phyloP scores from a whole-genome alignment of 92 coral and sea anemone species.

The Porites divaricata region DNA sequence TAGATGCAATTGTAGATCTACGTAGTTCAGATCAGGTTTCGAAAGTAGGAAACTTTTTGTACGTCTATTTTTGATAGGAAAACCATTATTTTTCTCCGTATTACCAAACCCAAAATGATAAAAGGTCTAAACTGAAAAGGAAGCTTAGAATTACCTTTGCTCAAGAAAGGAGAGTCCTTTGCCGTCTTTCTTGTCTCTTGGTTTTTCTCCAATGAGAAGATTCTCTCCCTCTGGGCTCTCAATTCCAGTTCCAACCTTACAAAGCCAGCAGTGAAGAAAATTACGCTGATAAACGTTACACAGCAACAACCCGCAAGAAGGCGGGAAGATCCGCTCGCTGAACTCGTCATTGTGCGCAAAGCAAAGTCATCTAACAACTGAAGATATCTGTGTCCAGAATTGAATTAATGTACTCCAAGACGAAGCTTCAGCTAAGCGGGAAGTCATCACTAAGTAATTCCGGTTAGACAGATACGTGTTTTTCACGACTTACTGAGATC shows the following conservation, averaged over 20 bases:
- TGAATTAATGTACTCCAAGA: no score
- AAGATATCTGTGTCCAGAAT: neutral
- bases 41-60: no score
- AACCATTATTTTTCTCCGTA: no score
- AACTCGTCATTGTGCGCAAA: constrained; percentile 9
- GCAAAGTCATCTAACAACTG: neutral
- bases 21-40: no score
- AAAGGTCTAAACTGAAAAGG: no score
- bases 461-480: no score
- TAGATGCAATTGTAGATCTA: no score
- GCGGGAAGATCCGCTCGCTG: constrained; percentile 1
- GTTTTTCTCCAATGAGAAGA: constrained; percentile 7
- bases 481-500: no score
- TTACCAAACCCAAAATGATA: no score
- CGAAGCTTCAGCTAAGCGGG: no score
- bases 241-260: constrained; percentile 13
- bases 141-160: neutral
- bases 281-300: neutral
- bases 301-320: neutral
- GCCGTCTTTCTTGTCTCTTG: neutral
- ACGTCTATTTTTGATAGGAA: no score
- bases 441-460: no score
- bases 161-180: neutral
- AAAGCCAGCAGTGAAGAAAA: constrained; percentile 22
- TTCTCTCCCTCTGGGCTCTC: constrained; percentile 11